Conservation (phyloP, 2,113 vertebrate genomes). For the Labeo rohita region DNA sequence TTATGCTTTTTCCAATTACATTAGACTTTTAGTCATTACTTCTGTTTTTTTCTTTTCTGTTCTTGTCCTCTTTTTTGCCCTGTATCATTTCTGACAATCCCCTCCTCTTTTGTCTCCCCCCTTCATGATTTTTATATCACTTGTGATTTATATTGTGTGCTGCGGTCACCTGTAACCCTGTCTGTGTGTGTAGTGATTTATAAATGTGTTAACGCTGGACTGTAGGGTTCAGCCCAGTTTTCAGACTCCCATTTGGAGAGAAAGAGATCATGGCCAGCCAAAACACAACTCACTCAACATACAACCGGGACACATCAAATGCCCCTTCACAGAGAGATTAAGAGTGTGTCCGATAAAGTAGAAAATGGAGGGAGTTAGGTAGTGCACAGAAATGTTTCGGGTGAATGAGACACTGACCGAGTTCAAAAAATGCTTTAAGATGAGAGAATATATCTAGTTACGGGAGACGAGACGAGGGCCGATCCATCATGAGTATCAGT, state of each 20-base stretch:
- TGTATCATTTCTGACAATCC: neutral
- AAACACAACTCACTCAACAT: slow-evolving; percentile 26
- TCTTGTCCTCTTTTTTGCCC: neutral
- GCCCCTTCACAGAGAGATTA: neutral
- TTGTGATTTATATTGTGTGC: slow-evolving; percentile 44
- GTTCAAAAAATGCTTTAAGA: slow-evolving; percentile 1
- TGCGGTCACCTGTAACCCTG: slow-evolving; percentile 45
- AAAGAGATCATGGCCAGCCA: slow-evolving; percentile 38
- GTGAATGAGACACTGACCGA: neutral
- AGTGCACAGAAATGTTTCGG: neutral
- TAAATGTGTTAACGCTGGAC: slow-evolving; percentile 32
- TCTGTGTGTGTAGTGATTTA: slow-evolving; percentile 54
- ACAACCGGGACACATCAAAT: slow-evolving; percentile 38
- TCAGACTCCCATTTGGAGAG: slow-evolving; percentile 42
- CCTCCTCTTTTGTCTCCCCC: neutral
- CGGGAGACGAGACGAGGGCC: neutral
- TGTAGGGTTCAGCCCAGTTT: slow-evolving; percentile 31
- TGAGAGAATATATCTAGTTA: neutral
- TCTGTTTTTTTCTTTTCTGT: neutral
- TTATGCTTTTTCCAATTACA: neutral
- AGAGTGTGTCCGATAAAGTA: neutral
- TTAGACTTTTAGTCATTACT: neutral
- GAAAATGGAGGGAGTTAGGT: neutral
- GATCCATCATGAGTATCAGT: neutral
- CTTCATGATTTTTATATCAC: slow-evolving; percentile 35